These are phyloP conservation scores for Melanotaenia parkinsoni DNA, from an alignment of 2,797 vertebrate species.

Conservation along the genomic window DNA sequence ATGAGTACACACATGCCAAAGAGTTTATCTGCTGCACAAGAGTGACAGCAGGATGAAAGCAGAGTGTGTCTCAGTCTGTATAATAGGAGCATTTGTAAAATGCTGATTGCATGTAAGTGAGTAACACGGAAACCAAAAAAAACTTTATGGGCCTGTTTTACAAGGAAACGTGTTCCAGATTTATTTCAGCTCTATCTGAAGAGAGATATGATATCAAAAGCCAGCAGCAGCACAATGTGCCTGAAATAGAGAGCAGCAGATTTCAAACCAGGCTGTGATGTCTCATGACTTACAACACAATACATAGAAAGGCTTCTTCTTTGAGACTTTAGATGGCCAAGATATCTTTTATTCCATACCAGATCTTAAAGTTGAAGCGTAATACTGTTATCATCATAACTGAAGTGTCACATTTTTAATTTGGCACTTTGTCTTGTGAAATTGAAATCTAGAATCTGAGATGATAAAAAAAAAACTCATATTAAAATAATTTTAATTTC, in stretches of 20 bases:
- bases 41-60: constrained; percentile 30
- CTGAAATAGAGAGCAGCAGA: constrained; percentile 34
- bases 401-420: background rate
- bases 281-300: constrained; percentile 20
- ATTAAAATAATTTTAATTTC: background rate
- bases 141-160: constrained; percentile 20
- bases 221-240: constrained; percentile 31
- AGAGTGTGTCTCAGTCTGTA: background rate
- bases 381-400: background rate
- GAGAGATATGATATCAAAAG: constrained; percentile 43
- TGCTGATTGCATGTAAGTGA: constrained; percentile 30
- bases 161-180: constrained; percentile 15
- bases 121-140: constrained; percentile 19
- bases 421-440: constrained; percentile 8
- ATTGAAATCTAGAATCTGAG: background rate
- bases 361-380: background rate
- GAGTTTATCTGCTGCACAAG: constrained; percentile 44
- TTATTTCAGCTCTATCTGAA: constrained; percentile 36
- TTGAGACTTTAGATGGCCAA: constrained; percentile 9
- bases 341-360: background rate
- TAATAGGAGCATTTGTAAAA: constrained; percentile 4
- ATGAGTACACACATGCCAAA: constrained; percentile 70
- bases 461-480: background rate
- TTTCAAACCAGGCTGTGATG: constrained; percentile 24
- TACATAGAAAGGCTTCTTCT: constrained; percentile 8